Conservation (phyloP, 2,113 vertebrate genomes). For the Pteruthius melanotis region DNA sequence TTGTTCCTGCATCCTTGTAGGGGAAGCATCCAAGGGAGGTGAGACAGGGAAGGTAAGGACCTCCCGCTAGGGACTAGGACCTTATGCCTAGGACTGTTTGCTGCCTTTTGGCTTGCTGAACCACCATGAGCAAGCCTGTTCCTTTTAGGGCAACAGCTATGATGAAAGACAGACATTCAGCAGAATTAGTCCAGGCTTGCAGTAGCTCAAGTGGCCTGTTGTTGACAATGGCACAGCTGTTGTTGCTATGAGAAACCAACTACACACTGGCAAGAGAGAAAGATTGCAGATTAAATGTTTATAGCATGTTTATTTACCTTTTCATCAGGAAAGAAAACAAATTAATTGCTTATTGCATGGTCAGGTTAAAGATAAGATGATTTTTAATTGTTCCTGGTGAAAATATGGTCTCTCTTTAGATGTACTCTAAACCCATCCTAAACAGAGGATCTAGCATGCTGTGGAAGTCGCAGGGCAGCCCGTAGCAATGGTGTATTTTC, state of each 20-base stretch:
- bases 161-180: background rate
- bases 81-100: background rate
- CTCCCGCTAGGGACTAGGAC: background rate
- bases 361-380: background rate
- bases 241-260: slow-evolving; percentile 29
- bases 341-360: background rate
- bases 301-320: background rate
- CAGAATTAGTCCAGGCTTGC: background rate
- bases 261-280: background rate
- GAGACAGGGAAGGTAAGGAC: background rate
- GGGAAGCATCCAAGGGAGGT: background rate
- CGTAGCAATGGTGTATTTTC: background rate
- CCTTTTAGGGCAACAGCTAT: background rate
- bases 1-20: background rate
- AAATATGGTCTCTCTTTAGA: background rate
- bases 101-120: background rate
- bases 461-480: background rate
- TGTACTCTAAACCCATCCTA: background rate
- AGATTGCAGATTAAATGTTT: background rate
- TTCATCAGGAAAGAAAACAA: background rate
- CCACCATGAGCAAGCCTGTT: background rate
- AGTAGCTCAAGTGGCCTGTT: background rate
- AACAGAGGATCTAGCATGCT: background rate
- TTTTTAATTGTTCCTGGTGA: background rate
- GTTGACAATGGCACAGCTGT: background rate